phyloP scores from a whole-genome alignment of 1,140 invertebrate species.

The Helicoverpa zea region DNA sequence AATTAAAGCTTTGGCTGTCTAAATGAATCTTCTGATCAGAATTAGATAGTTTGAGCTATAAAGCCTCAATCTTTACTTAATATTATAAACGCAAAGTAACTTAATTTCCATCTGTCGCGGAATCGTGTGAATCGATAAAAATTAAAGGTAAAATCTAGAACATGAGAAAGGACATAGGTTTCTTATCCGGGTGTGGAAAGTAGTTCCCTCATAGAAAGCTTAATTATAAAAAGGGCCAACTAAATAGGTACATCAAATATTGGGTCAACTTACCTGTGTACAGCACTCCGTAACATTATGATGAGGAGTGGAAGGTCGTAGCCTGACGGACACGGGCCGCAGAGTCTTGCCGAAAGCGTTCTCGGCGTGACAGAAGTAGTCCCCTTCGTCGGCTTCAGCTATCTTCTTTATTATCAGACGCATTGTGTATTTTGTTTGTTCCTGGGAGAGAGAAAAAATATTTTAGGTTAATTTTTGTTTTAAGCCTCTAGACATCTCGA shows the following conservation, averaged over 20 bases:
- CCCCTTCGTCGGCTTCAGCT: constrained; percentile 90
- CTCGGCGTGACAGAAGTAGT: constrained; percentile 94
- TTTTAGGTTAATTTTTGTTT: not conserved
- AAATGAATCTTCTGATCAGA: not conserved
- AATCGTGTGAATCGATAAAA: too few species aligned
- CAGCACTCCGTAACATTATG: constrained; percentile 93
- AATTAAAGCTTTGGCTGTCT: not conserved
- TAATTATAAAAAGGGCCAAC: too few species aligned
- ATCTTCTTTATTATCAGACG: constrained; percentile 91
- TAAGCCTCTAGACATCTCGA: too few species aligned
- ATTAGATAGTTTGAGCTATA: too few species aligned
- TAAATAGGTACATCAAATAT: too few species aligned
- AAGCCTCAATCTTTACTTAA: too few species aligned
- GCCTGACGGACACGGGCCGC: constrained; percentile 90
- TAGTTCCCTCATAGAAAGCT: too few species aligned
- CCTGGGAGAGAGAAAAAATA: constrained; percentile 60
- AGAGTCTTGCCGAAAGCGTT: constrained; percentile 92
- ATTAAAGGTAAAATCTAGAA: too few species aligned
- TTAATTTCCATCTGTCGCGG: too few species aligned
- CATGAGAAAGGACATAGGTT: too few species aligned
- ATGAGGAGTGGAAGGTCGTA: constrained; percentile 87
- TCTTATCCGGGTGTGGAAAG: too few species aligned
- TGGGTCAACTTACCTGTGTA: constrained; percentile 79
- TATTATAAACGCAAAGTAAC: too few species aligned
- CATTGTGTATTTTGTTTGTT: constrained; percentile 90